Evolutionary conservation across 2,888 invertebrate species (phyloP).

Genomic region (Orgyia antiqua): DNA sequence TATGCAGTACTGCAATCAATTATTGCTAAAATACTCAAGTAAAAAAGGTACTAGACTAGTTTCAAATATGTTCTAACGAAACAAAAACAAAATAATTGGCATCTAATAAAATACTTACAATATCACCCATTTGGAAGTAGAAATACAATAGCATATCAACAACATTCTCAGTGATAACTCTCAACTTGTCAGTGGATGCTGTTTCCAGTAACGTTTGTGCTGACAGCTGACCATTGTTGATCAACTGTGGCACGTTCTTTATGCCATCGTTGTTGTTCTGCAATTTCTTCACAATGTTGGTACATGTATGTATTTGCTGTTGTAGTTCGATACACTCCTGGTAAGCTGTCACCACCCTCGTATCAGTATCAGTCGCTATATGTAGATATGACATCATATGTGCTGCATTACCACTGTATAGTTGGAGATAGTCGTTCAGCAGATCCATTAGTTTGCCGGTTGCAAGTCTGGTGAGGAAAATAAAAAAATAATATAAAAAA

Average conservation of each 20-base stretch:
- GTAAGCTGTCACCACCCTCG: conserved; percentile 64
- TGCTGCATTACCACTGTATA: conserved; percentile 89
- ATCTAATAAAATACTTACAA: conserved; percentile 43
- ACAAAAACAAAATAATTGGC: too few relatives aligned
- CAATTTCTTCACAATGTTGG: conserved; percentile 85
- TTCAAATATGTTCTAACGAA: too few relatives aligned
- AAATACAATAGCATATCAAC: conserved; percentile 88
- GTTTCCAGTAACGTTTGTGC: conserved; percentile 70
- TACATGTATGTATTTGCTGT: conserved; percentile 91
- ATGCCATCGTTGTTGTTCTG: conserved; percentile 77
- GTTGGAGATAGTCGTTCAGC: conserved; percentile 85
- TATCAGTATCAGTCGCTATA: conserved; percentile 79
- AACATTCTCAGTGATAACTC: conserved; percentile 88
- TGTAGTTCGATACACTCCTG: conserved; percentile 93
- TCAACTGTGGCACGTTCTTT: conserved; percentile 44
- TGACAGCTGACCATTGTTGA: conserved; percentile 46
- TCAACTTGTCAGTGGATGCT: conserved; percentile 89
- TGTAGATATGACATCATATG: conserved; percentile 91
- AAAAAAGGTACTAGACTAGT: too few relatives aligned
- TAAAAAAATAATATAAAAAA: too few relatives aligned
- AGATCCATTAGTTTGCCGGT: conserved; percentile 90
- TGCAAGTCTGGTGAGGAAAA: conserved; percentile 84
- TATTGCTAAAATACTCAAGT: too few relatives aligned
- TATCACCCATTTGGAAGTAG: conserved; percentile 72
- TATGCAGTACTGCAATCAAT: too few relatives aligned